These are phyloP conservation scores for Aelia acuminata DNA, from an alignment of 2,888 invertebrate species.

Conservation along the genomic window DNA sequence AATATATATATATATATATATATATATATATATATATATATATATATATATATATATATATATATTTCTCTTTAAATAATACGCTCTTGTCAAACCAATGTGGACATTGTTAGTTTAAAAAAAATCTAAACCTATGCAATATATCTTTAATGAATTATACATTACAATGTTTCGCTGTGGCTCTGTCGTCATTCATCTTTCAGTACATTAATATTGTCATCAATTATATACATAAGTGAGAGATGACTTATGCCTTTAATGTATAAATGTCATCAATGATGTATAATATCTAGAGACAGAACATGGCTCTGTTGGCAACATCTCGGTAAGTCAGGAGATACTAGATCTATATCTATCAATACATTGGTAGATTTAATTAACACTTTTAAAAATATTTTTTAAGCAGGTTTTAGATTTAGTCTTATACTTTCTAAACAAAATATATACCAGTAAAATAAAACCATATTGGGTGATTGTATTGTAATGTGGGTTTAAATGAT, in stretches of 20 bases:
- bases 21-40: no score
- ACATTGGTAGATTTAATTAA: no score
- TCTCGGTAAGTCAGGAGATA: background rate
- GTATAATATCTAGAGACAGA: background rate
- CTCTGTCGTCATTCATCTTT: background rate
- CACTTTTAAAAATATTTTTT: no score
- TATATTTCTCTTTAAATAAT: no score
- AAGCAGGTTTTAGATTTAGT: no score
- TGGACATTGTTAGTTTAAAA: background rate
- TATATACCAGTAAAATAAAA: no score
- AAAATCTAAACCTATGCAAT: background rate
- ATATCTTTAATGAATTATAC: background rate
- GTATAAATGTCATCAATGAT: background rate
- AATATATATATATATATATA: no score
- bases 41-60: no score
- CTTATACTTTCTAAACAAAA: no score
- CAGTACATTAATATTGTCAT: background rate
- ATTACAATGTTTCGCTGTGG: background rate
- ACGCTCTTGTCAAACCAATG: no score
- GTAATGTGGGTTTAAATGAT: no score
- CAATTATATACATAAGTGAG: background rate
- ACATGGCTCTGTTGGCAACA: background rate
- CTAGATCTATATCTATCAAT: background rate
- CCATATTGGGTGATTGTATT: no score
- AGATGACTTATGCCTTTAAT: background rate